phyloP scores from a whole-genome alignment of 2,113 vertebrate species.

The Pluvialis apricaria region DNA sequence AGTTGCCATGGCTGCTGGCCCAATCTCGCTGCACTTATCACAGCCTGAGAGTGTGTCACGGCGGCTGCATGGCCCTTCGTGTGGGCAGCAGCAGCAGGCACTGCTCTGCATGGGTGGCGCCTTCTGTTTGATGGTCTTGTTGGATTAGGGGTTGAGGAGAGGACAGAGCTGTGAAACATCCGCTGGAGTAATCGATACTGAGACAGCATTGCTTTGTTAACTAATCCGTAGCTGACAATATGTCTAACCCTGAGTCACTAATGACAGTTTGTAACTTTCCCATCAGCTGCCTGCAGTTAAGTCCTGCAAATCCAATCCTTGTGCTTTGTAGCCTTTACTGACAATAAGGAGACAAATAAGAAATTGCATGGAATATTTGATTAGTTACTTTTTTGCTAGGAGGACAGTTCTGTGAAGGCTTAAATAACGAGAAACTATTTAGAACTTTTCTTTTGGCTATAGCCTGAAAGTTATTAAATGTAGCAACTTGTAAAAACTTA shows the following conservation, averaged over 20 bases:
- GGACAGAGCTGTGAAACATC: neutral
- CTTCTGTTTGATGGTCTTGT: neutral
- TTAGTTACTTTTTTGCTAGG: neutral
- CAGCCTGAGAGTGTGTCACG: neutral
- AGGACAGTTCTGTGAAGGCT: neutral
- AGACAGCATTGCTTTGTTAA: neutral
- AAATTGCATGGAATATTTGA: neutral
- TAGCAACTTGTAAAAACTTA: neutral
- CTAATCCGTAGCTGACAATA: neutral
- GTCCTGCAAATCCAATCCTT: neutral
- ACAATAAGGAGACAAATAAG: neutral
- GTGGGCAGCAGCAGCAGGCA: neutral
- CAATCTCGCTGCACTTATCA: accelerated
- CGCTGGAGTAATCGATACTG: neutral
- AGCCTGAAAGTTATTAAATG: neutral
- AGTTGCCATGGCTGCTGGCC: accelerated
- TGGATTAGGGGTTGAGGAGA: neutral
- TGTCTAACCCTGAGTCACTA: neutral
- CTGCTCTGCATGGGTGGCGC: neutral
- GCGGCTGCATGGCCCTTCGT: accelerated
- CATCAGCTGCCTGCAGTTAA: neutral
- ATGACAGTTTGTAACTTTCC: neutral
- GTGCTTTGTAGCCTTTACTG: neutral
- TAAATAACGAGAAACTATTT: neutral
- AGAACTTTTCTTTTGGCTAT: neutral